These are phyloP conservation scores for Yponomeuta plumbellus DNA, from an alignment of 2,888 invertebrate species.

Conservation along the genomic window DNA sequence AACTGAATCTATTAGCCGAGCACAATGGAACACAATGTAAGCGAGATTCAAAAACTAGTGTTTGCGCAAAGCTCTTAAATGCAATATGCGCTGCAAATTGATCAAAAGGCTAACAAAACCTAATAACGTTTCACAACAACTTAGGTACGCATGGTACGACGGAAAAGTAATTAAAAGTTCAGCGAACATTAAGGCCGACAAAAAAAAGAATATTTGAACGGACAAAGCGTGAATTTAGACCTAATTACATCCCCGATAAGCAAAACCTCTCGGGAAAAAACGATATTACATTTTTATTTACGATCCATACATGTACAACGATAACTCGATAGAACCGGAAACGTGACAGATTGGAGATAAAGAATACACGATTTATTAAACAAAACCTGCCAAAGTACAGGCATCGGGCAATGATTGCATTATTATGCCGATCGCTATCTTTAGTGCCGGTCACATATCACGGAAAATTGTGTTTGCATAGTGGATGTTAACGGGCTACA, in stretches of 20 bases:
- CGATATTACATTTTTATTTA: conserved; percentile 60
- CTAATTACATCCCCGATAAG: conserved; percentile 11
- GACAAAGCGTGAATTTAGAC: background rate
- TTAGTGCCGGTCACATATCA: conserved; percentile 2
- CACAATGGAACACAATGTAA: background rate
- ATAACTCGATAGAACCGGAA: conserved; percentile 38
- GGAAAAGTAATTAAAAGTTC: too few relatives aligned
- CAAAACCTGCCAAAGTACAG: conserved; percentile 13
- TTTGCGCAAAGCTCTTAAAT: background rate
- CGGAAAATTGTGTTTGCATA: conserved; percentile 2
- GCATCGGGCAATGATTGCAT: background rate
- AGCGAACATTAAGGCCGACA: background rate
- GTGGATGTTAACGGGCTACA: conserved; percentile 3
- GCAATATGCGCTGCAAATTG: too few relatives aligned
- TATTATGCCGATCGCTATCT: conserved; percentile 4
- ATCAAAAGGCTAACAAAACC: too few relatives aligned
- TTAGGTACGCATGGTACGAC: too few relatives aligned
- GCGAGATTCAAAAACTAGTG: background rate
- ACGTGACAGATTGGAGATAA: conserved; percentile 40
- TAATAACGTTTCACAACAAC: too few relatives aligned
- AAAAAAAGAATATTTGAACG: background rate
- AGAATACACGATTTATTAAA: conserved; percentile 23
- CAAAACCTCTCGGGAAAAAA: conserved; percentile 20
- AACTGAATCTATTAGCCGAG: conserved; percentile 19
- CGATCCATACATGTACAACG: conserved; percentile 34